Evolutionary conservation across 2,888 invertebrate genomes (phyloP).

Genomic region (Pseudeuparius sepicola): DNA sequence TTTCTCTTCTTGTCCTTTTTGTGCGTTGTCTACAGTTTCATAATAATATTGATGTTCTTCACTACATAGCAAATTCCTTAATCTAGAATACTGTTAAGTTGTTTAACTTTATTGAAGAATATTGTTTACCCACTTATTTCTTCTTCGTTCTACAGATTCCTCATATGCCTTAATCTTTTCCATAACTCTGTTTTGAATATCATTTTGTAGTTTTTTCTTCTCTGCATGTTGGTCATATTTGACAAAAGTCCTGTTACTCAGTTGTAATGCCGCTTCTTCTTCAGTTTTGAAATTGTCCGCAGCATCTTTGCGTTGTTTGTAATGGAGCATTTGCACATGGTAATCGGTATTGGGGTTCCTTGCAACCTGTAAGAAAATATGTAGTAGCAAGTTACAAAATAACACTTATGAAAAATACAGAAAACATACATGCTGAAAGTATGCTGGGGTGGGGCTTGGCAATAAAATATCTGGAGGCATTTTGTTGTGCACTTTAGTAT

Average conservation of each 20-base stretch:
- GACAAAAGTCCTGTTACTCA: too few relatives aligned
- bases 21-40: constrained; percentile 46
- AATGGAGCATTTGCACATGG: constrained; percentile 26
- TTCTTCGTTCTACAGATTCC: constrained; percentile 34
- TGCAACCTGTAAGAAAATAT: constrained; percentile 26
- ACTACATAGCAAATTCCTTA: constrained; percentile 38
- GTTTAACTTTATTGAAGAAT: too few relatives aligned
- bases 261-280: constrained; percentile 8
- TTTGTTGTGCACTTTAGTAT: neutral
- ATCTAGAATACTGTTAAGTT: constrained; percentile 37
- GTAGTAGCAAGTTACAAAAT: constrained; percentile 1
- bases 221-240: constrained; percentile 30
- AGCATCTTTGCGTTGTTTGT: constrained; percentile 25
- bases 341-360: constrained; percentile 30
- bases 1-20: constrained; percentile 41
- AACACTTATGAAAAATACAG: constrained; percentile 5
- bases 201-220: constrained; percentile 25
- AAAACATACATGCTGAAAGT: constrained; percentile 30
- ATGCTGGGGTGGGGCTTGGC: constrained; percentile 23
- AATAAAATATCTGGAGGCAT: constrained; percentile 23
- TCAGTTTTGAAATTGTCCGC: constrained; percentile 11
- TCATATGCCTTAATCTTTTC: constrained; percentile 32
- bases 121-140: too few relatives aligned
- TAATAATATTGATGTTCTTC: constrained; percentile 46
- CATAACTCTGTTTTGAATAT: constrained; percentile 30